A percentile compares a stretch with the other conserved stretches of the same genome.
phyloP scores from a whole-genome alignment of 1,140 invertebrate genomes.

The Rhyzopertha dominica region DNA sequence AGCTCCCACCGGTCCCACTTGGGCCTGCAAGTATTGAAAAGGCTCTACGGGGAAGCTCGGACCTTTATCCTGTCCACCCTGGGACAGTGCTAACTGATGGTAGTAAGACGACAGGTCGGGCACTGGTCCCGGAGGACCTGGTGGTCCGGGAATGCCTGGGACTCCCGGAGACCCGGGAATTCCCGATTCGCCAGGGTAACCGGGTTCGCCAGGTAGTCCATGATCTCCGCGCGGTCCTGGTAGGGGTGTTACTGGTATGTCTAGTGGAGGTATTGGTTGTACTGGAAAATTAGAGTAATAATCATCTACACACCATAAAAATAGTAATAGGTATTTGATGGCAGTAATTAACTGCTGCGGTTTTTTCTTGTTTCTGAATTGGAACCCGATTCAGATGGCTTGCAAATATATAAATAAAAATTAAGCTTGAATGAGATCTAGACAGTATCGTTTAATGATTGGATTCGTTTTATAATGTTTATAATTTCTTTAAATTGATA shows the following conservation, averaged over 20 bases:
- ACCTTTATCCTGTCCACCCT: constrained; percentile 69
- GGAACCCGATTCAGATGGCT: constrained; percentile 7
- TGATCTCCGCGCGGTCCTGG: constrained; percentile 38
- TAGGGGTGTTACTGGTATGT: constrained; percentile 8
- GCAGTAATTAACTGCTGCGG: constrained; percentile 27
- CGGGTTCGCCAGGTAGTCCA: constrained; percentile 47
- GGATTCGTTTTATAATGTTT: no score
- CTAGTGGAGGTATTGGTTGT: no score
- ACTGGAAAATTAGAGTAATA: background rate
- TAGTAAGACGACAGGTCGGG: constrained; percentile 68
- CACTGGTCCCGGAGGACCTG: constrained; percentile 64
- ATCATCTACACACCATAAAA: background rate
- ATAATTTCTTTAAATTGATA: no score
- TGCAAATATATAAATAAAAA: constrained; percentile 10
- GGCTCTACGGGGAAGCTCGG: constrained; percentile 57
- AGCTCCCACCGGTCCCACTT: constrained; percentile 68
- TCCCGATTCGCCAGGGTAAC: constrained; percentile 56
- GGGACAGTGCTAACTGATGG: constrained; percentile 58
- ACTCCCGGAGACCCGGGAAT: constrained; percentile 58
- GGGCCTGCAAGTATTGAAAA: constrained; percentile 70
- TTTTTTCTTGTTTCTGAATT: constrained; percentile 17
- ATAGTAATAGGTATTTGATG: constrained; percentile 19
- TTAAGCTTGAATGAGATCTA: constrained; percentile 7
- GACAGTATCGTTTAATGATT: no score
- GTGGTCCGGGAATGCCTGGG: constrained; percentile 63